Conservation (phyloP, 2,797 vertebrate genomes). For the Mormyrops attenuatus region DNA sequence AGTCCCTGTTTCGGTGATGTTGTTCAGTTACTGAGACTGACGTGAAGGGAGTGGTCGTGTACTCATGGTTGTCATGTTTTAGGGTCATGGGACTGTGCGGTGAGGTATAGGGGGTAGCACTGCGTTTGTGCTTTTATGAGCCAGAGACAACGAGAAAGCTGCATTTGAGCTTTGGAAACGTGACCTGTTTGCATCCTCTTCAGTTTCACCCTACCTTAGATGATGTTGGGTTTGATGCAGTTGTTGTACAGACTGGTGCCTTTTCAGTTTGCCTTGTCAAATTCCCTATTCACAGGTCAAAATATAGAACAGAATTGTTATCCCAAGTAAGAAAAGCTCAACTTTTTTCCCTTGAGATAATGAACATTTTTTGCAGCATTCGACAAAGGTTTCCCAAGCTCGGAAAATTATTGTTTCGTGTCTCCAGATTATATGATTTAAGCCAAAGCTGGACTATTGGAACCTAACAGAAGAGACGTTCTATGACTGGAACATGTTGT, state of each 20-base stretch:
- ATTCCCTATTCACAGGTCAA: neutral
- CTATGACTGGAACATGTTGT: conserved; percentile 2
- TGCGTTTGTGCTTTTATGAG: neutral
- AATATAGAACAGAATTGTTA: neutral
- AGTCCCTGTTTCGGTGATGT: neutral
- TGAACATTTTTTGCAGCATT: neutral
- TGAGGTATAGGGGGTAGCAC: neutral
- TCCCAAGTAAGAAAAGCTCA: neutral
- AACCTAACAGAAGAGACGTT: conserved; percentile 5
- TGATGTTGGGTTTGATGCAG: neutral
- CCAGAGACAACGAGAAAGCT: neutral
- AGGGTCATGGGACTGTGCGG: neutral
- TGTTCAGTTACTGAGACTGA: neutral
- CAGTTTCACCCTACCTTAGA: neutral
- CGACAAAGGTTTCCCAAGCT: neutral
- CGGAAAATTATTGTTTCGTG: neutral
- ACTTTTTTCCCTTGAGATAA: neutral
- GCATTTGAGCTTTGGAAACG: neutral
- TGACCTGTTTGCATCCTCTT: neutral
- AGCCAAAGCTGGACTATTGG: neutral
- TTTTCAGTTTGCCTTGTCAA: neutral
- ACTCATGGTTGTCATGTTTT: neutral
- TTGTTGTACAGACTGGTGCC: neutral
- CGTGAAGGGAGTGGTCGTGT: neutral
- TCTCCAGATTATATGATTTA: conserved; percentile 3